Evolutionary conservation across 2,113 vertebrate species (phyloP), one percentile per base, ranked within the genome.

Genomic region (Microtus oregoni): DNA sequence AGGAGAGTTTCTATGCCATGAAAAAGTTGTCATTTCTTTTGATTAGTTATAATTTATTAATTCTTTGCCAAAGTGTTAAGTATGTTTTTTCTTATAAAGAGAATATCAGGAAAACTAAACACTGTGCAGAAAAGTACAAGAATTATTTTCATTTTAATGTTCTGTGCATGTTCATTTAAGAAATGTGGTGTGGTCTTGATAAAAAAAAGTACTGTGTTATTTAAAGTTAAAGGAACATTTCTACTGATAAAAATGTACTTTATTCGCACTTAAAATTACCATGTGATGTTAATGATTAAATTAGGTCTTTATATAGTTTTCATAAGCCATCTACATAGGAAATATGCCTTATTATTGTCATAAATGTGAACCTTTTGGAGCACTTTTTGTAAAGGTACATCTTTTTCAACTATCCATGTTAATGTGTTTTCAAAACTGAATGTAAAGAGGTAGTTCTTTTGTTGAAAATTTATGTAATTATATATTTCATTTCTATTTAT

Each of bases 401-500:
- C 38, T 19, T 95, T 91, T 91, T 85, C 12, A 95, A 92, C 86
- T 68, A 77, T 86, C 41, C 65, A 65, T 89, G 38, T 96, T 94
- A 91, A 89, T 92, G 17, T 96, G 77, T 63, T 82, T 44, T 77
- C 92, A 86, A 94, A 91, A 65, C 26, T 92, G 86, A 93, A 93
- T 93, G 47, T 90, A 78, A 96, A 50, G 61, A 79, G n/a, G 4
- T 47, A 85, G 50, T 91, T 52, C 78, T 3, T 96, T 96, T 92
- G 50, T 91, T 90, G 95, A 90, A 83, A 55, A 89, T 65, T 76
- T 96, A 86, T 97, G 6, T 86, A 95, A 85, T 91, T 96, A 52
- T 12, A 79, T 94, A 98, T 98, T 98, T 98, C 94, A 95, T 96
- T 96, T 97, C 87, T 97, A 89, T 97, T 96, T 97, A 95, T 97